Evolutionary conservation across 2,888 invertebrate species (phyloP), one percentile per base, ranked within the genome.

Genomic region (Siphlonurus alternatus): DNA sequence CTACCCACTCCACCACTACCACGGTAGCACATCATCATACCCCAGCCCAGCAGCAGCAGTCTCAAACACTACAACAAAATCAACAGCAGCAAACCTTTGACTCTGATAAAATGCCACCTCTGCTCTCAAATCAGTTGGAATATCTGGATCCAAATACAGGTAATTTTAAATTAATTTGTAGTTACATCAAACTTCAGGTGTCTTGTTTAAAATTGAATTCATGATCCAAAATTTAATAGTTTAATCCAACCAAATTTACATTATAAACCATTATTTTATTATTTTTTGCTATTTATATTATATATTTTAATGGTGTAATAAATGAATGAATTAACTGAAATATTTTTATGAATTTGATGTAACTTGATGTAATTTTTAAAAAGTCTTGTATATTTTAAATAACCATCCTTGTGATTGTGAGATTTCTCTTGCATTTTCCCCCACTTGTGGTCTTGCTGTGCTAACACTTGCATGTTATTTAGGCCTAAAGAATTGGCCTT

Each of bases 101-200:
- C 20, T 7, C n/a, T 22, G 56, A 56, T 56, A 56, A 56, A 56
- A 56, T 22, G 5, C 56, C 5, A 38, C 38, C 22, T 56, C 22
- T 56, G n/a, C 5, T 22, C 20, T 22, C 56, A 22, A n/a, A n/a
- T 22, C 56, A 56, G 56, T 5, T 59, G 77, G 78, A 69, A 78
- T 80, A 77, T 70, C 79, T 78, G 69, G 81, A 80, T 72, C 76
- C 79, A 54, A 76, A 78, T 66, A 74, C 78, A 68, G 78, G 78
- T 78, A 69, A 70, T 73, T 70, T 23, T 24, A 19, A 15, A 25
- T 38, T 54, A 59, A 65, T 15, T 38, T 25, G 10, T n/a, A 51
- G n/a, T n/a, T n/a, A n/a, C n/a, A n/a, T n/a, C n/a, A n/a, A n/a
- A n/a, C n/a, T n/a, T n/a, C n/a, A n/a, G n/a, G n/a, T n/a, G n/a